Percentiles rank a stretch among this genome's conserved stretches.
Conservation (phyloP, 2,113 vertebrate species). For the Beaufortia kweichowensis region DNA sequence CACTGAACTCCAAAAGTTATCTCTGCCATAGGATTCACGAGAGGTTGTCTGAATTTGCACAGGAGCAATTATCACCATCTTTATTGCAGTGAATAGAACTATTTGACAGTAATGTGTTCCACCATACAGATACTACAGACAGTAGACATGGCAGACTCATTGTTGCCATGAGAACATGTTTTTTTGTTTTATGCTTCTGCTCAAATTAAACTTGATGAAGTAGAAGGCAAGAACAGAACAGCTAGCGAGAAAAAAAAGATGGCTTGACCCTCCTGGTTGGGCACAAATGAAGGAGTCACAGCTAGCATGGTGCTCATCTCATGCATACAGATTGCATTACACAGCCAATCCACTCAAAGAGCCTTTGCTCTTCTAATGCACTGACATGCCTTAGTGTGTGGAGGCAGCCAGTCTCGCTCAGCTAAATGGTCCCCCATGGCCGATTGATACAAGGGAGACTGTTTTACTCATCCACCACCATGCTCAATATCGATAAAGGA, state of each 20-base stretch:
- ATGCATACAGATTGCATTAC: slow-evolving; percentile 72
- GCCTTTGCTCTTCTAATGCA: slow-evolving; percentile 52
- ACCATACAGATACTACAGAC: background rate
- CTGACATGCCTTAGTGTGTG: slow-evolving; percentile 60
- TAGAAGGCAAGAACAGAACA: slow-evolving; percentile 47
- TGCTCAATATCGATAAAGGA: slow-evolving; percentile 36
- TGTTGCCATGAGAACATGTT: slow-evolving; percentile 44
- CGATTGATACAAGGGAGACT: slow-evolving; percentile 51
- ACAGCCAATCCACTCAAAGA: slow-evolving; percentile 69
- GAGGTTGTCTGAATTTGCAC: slow-evolving; percentile 10
- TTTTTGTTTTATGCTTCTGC: slow-evolving; percentile 16
- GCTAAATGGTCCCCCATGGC: slow-evolving; percentile 41
- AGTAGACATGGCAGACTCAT: background rate
- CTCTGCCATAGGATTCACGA: slow-evolving; percentile 22
- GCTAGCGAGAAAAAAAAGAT: slow-evolving; percentile 40
- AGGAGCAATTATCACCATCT: background rate
- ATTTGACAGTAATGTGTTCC: background rate
- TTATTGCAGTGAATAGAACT: background rate
- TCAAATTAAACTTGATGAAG: slow-evolving; percentile 51
- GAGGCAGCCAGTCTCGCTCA: slow-evolving; percentile 45
- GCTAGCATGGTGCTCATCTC: slow-evolving; percentile 60
- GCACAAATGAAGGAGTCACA: slow-evolving; percentile 60
- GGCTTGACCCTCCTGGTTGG: slow-evolving; percentile 45
- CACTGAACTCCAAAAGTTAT: slow-evolving; percentile 59
- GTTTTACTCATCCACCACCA: slow-evolving; percentile 46